These are phyloP conservation scores for Pseudoips prasinana DNA, from an alignment of 2,888 invertebrate species.

Conservation along the genomic window DNA sequence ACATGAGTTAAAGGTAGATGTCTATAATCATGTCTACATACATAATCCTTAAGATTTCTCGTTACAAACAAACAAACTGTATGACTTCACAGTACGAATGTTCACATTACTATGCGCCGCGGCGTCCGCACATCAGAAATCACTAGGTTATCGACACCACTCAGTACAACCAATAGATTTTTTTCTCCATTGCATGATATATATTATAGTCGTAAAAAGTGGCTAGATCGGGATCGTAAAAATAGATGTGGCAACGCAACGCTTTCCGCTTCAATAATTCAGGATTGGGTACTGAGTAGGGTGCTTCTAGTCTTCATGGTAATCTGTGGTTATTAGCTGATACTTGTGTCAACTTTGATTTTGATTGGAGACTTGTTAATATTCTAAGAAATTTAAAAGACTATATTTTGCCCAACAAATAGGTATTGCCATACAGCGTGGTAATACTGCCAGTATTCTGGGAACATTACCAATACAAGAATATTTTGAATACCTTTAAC, in stretches of 20 bases:
- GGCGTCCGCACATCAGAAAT: slow-evolving; percentile 53
- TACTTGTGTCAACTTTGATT: not conserved
- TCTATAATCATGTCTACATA: too few relatives aligned
- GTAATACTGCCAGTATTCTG: too few relatives aligned
- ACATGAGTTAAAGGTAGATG: too few relatives aligned
- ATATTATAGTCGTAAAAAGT: slow-evolving; percentile 70
- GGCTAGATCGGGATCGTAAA: slow-evolving; percentile 66
- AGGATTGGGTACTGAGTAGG: slow-evolving; percentile 58
- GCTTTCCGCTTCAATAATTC: slow-evolving; percentile 73
- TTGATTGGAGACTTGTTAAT: too few relatives aligned
- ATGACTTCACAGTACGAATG: slow-evolving; percentile 6
- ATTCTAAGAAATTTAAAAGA: too few relatives aligned
- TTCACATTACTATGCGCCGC: slow-evolving; percentile 52
- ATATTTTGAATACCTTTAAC: too few relatives aligned
- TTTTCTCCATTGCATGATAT: slow-evolving; percentile 71
- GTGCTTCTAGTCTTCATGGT: slow-evolving; percentile 30
- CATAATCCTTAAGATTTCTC: too few relatives aligned
- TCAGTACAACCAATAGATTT: slow-evolving; percentile 63
- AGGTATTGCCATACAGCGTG: too few relatives aligned
- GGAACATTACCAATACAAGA: too few relatives aligned
- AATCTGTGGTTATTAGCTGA: slow-evolving; percentile 17
- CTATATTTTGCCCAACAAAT: too few relatives aligned
- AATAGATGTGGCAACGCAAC: slow-evolving; percentile 65
- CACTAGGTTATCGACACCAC: slow-evolving; percentile 62
- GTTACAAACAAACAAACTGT: too few relatives aligned